A percentile compares a stretch with the other conserved stretches of the same genome.
phyloP scores from a whole-genome alignment of 2,797 vertebrate genomes.

The Lophotriccus pileatus region DNA sequence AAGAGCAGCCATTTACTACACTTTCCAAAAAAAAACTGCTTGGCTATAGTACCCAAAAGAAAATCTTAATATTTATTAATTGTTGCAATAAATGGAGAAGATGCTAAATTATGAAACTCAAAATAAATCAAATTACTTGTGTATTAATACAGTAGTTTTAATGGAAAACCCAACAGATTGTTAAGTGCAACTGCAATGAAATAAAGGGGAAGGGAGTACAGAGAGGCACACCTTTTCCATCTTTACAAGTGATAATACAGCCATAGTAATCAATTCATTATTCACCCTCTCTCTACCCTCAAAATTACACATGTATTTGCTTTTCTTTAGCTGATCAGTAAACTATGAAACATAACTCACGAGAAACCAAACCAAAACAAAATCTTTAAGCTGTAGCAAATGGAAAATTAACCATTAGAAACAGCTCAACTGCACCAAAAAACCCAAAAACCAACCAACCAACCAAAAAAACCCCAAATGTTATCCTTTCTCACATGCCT shows the following conservation, averaged over 20 bases:
- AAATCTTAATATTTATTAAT: background rate
- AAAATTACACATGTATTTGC: background rate
- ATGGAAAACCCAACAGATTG: background rate
- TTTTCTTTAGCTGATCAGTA: slow-evolving; percentile 12
- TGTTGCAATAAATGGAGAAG: background rate
- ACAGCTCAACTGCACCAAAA: background rate
- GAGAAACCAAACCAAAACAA: background rate
- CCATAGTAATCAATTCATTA: background rate
- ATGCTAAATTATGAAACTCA: background rate
- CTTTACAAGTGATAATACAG: background rate
- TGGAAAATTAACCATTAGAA: slow-evolving; percentile 34
- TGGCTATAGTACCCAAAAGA: background rate
- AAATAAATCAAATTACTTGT: slow-evolving; percentile 1
- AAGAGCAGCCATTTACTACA: background rate
- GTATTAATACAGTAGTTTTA: background rate
- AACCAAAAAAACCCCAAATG: background rate
- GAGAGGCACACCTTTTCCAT: background rate
- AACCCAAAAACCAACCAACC: background rate
- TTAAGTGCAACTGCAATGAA: background rate
- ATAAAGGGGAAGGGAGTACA: background rate
- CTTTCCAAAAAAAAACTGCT: background rate
- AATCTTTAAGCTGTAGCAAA: background rate
- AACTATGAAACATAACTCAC: slow-evolving; percentile 32
- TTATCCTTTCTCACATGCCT: slow-evolving; percentile 47
- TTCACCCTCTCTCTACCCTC: background rate